Percentiles rank a stretch among this genome's conserved stretches.
Evolutionary conservation across 2,113 vertebrate species (phyloP).

Genomic region (Anser cygnoides): DNA sequence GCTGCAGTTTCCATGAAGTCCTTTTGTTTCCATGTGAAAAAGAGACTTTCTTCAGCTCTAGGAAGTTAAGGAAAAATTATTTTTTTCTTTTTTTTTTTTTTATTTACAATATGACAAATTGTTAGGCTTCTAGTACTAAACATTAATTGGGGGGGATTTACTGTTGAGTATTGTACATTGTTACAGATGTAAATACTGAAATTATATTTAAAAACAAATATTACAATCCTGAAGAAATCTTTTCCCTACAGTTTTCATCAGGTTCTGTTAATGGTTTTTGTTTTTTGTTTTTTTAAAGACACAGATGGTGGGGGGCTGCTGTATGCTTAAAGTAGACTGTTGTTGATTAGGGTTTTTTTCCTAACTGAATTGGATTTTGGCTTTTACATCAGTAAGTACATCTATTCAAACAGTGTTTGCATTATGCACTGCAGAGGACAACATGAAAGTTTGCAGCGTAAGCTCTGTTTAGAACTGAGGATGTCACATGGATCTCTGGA

Average conservation of each 20-base stretch:
- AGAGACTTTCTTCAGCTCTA: background rate
- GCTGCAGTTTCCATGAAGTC: background rate
- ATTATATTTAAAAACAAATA: background rate
- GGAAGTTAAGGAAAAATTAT: background rate
- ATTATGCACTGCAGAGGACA: background rate
- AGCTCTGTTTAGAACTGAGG: background rate
- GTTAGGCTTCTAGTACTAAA: background rate
- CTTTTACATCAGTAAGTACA: background rate
- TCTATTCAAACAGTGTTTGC: background rate
- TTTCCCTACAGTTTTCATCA: background rate
- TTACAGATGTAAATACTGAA: background rate
- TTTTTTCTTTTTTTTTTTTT: background rate
- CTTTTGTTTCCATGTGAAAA: background rate
- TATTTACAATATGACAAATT: background rate
- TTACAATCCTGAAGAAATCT: accelerated
- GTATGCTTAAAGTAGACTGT: background rate
- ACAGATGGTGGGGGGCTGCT: background rate
- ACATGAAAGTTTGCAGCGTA: background rate
- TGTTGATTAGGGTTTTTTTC: too few species aligned
- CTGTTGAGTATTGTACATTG: background rate
- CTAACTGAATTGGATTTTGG: background rate
- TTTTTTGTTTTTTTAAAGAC: background rate
- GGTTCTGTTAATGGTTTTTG: background rate
- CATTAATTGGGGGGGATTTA: accelerated
- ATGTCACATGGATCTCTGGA: background rate